phyloP scores from a whole-genome alignment of 2,797 vertebrate genomes.

The Chelon auratus region DNA sequence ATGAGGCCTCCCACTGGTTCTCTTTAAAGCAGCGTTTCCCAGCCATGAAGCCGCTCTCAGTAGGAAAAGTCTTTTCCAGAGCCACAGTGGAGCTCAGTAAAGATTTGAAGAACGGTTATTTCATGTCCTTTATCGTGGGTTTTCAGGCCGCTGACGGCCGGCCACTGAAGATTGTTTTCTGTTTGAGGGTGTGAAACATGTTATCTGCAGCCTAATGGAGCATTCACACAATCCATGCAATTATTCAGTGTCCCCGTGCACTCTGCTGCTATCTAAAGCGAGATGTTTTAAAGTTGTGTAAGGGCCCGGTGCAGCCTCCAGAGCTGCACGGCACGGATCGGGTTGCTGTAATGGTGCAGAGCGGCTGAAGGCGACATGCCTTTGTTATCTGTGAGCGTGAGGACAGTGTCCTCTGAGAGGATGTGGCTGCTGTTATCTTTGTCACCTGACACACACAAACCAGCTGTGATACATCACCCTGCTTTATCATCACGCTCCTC shows the following conservation, averaged over 20 bases:
- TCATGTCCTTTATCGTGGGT: conserved; percentile 60
- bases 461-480: conserved; percentile 67
- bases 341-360: conserved; percentile 51
- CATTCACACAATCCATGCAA: conserved; percentile 35
- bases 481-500: conserved; percentile 60
- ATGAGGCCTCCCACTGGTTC: conserved; percentile 61
- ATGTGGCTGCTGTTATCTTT: conserved; percentile 72
- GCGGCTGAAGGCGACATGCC: conserved; percentile 45
- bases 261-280: conserved; percentile 30
- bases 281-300: conserved; percentile 38
- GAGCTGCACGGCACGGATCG: conserved; percentile 47
- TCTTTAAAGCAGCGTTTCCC: conserved; percentile 56
- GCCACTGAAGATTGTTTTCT: conserved; percentile 47
- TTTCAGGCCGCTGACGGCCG: conserved; percentile 53
- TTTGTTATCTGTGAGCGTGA: conserved; percentile 65
- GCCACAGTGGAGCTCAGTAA: conserved; percentile 32
- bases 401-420: conserved; percentile 73
- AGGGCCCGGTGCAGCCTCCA: background rate
- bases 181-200: conserved; percentile 52
- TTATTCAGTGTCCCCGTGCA: conserved; percentile 26
- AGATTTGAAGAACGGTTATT: conserved; percentile 55
- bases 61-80: conserved; percentile 32
- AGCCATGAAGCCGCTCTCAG: conserved; percentile 47
- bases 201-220: conserved; percentile 56
- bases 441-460: conserved; percentile 77